Evolutionary conservation across 1,140 invertebrate species (phyloP).

Genomic region (Drosophila seguyi): DNA sequence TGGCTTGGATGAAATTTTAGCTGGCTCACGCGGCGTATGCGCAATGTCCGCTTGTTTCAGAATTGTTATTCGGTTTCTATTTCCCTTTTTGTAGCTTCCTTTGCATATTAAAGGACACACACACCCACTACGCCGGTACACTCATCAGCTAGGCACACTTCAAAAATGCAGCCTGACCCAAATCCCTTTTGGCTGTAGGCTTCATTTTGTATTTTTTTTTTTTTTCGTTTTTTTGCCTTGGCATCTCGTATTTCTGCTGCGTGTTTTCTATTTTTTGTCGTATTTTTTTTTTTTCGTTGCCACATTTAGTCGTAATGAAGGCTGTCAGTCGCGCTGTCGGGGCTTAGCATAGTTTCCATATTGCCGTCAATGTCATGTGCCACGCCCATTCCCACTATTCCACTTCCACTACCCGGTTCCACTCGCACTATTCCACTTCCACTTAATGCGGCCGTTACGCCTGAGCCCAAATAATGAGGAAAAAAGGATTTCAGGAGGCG

Average conservation of each 20-base stretch:
- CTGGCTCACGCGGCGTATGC: slow-evolving; percentile 53
- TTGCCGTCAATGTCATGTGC: slow-evolving; percentile 78
- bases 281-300: slow-evolving; percentile 59
- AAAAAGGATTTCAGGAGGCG: slow-evolving; percentile 67
- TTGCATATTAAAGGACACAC: slow-evolving; percentile 61
- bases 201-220: slow-evolving; percentile 63
- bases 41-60: slow-evolving; percentile 56
- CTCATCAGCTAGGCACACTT: slow-evolving; percentile 66
- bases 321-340: slow-evolving; percentile 71
- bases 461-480: slow-evolving; percentile 64
- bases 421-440: slow-evolving; percentile 23
- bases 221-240: slow-evolving; percentile 15
- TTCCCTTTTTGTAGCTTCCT: slow-evolving; percentile 23
- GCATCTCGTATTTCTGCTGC: slow-evolving; percentile 11
- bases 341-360: slow-evolving; percentile 71
- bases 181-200: slow-evolving; percentile 71
- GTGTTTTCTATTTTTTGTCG: slow-evolving; percentile 6
- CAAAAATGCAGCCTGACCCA: slow-evolving; percentile 77
- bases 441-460: slow-evolving; percentile 65
- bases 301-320: slow-evolving; percentile 78
- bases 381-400: slow-evolving; percentile 53
- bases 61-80: slow-evolving; percentile 44
- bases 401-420: slow-evolving; percentile 6
- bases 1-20: slow-evolving; percentile 41
- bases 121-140: slow-evolving; percentile 22